phyloP scores from a whole-genome alignment of 2,888 invertebrate species.

The Platynereis dumerilii region DNA sequence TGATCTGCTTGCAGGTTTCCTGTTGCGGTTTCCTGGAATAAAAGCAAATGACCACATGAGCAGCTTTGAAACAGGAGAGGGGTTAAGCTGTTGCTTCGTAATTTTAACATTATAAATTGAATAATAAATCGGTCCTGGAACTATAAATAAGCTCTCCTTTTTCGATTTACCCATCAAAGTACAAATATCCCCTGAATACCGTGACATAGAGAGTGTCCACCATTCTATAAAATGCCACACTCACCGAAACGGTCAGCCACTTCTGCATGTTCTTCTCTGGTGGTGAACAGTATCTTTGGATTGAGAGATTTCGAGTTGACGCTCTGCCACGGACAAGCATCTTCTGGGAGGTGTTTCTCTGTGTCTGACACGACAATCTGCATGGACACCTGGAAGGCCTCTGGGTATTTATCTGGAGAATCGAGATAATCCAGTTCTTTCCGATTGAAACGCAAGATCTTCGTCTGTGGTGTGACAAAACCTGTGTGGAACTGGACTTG shows the following conservation, averaged over 20 bases:
- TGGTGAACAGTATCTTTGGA: conserved; percentile 56
- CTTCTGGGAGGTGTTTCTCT: conserved; percentile 46
- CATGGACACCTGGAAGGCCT: conserved; percentile 52
- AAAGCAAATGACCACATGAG: too few relatives aligned
- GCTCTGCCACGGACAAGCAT: conserved; percentile 52
- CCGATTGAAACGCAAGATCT: conserved; percentile 53
- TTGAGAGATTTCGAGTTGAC: conserved; percentile 48
- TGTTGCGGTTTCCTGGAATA: too few relatives aligned
- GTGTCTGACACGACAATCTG: conserved; percentile 52
- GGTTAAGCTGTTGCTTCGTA: too few relatives aligned
- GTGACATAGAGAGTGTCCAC: too few relatives aligned
- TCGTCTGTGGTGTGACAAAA: conserved; percentile 78
- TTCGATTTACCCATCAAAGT: too few relatives aligned
- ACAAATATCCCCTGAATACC: too few relatives aligned
- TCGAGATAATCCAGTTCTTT: conserved; percentile 60
- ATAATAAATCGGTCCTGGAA: too few relatives aligned
- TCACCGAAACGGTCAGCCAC: conserved; percentile 55
- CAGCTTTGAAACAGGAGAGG: too few relatives aligned
- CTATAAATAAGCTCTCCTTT: too few relatives aligned
- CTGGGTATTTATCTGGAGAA: conserved; percentile 60
- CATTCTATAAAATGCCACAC: too few relatives aligned
- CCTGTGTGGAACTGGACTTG: conserved; percentile 90
- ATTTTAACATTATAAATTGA: too few relatives aligned
- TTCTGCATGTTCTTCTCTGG: conserved; percentile 54
- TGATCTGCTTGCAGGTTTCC: too few relatives aligned